These are phyloP conservation scores for Ptilonorhynchus violaceus DNA, from an alignment of 2,113 vertebrate genomes.

Conservation along the genomic window DNA sequence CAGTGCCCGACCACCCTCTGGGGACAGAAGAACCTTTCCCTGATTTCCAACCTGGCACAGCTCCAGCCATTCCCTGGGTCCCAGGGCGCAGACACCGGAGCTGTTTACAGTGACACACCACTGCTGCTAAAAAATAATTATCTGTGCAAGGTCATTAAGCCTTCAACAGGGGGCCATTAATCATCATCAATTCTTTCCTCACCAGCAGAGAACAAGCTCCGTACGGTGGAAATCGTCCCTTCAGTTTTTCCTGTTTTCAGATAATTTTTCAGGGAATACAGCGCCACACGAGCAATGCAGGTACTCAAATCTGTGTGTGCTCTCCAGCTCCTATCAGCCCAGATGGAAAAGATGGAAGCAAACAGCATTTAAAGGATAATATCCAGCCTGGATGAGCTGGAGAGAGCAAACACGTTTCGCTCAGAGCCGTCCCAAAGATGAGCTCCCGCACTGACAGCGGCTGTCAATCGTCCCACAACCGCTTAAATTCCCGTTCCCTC, in stretches of 20 bases:
- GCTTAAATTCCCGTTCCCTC: background rate
- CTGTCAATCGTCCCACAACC: background rate
- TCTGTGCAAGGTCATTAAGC: background rate
- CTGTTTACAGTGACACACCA: background rate
- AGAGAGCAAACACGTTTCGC: background rate
- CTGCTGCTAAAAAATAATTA: background rate
- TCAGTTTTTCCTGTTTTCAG: background rate
- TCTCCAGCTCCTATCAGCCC: background rate
- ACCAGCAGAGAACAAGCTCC: background rate
- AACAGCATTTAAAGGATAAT: accelerated
- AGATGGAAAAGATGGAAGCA: background rate
- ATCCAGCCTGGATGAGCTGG: background rate
- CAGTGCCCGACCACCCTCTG: background rate
- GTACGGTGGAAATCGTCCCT: background rate
- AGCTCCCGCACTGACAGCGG: background rate
- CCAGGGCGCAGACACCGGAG: background rate
- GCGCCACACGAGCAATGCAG: accelerated
- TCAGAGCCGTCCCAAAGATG: background rate
- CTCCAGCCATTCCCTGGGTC: background rate
- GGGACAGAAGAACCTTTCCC: background rate
- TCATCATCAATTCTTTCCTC: background rate
- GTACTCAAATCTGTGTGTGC: background rate
- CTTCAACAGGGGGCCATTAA: background rate
- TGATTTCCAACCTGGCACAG: accelerated
- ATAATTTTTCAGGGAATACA: background rate